These are phyloP conservation scores for Anser brachyrhynchus DNA, from an alignment of 2,113 vertebrate genomes.

Conservation along the genomic window DNA sequence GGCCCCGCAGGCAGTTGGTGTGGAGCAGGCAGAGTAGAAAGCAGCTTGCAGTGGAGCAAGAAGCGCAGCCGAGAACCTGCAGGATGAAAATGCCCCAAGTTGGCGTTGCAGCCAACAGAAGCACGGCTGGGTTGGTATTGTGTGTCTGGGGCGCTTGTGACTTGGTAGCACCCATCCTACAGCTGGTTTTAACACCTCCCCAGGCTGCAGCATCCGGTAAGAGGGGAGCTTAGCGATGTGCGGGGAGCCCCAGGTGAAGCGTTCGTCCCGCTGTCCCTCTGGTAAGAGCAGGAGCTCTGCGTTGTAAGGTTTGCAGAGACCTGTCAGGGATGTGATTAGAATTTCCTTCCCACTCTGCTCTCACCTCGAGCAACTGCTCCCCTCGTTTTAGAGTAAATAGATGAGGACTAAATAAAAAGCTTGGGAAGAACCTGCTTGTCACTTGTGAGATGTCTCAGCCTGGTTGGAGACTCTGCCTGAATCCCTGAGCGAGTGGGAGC, in stretches of 20 bases:
- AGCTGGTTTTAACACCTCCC: not conserved
- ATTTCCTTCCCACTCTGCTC: not conserved
- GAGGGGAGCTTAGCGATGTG: not conserved
- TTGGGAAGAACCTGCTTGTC: not conserved
- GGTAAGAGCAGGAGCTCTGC: not conserved
- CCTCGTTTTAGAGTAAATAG: slow-evolving; percentile 13
- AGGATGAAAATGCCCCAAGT: rapidly evolving
- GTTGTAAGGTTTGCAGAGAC: not conserved
- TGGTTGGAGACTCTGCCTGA: slow-evolving; percentile 41
- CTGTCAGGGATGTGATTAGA: slow-evolving; percentile 20
- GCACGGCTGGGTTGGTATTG: rapidly evolving
- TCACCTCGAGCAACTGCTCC: not conserved
- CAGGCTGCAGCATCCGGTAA: not conserved
- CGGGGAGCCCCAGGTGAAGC: not conserved
- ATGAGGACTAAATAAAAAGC: slow-evolving; percentile 38
- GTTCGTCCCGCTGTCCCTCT: not conserved
- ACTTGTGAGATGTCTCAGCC: slow-evolving; percentile 57
- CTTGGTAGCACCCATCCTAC: not conserved
- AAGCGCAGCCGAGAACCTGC: too few species aligned
- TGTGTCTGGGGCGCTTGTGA: not conserved
- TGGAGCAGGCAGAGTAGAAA: not conserved
- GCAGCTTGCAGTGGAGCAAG: not conserved
- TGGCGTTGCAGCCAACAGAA: not conserved
- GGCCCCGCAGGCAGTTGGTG: not conserved
- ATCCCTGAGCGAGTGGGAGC: slow-evolving; percentile 49